phyloP scores from a whole-genome alignment of 1,140 invertebrate species.

The Harlomillsia oculata region DNA sequence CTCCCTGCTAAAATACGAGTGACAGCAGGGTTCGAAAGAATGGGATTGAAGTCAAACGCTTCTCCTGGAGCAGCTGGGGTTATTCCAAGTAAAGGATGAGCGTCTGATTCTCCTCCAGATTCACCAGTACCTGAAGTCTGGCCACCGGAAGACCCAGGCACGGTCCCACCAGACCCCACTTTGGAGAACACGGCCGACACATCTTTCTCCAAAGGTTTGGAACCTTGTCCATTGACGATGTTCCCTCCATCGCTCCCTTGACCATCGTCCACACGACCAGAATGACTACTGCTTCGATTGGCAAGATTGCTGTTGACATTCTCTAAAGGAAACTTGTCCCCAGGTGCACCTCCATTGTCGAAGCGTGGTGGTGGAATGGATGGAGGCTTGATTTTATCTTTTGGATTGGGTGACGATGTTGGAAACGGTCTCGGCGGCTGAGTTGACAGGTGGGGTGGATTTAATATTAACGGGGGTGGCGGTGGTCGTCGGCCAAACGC shows the following conservation, averaged over 20 bases:
- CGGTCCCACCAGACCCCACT: neutral
- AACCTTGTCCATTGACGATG: neutral
- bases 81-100: constrained; percentile 35
- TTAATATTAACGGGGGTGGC: constrained; percentile 31
- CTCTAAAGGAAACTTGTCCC: constrained; percentile 2
- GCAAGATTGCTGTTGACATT: constrained; percentile 17
- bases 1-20: constrained; percentile 36
- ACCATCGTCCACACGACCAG: neutral
- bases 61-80: constrained; percentile 35
- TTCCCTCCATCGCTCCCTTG: neutral
- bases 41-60: constrained; percentile 36
- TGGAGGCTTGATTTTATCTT: constrained; percentile 12
- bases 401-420: constrained; percentile 13
- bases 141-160: constrained; percentile 5
- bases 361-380: neutral
- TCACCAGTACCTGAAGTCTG: constrained; percentile 2
- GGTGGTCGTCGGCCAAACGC: constrained; percentile 33
- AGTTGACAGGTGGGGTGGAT: constrained; percentile 33
- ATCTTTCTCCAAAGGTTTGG: constrained; percentile 34
- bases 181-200: constrained; percentile 34
- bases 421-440: constrained; percentile 28
- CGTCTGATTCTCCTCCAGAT: constrained; percentile 25
- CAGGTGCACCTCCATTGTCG: neutral
- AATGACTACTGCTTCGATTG: constrained; percentile 7
- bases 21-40: constrained; percentile 36